phyloP scores from a whole-genome alignment of 2,797 vertebrate genomes.

The Poeciliopsis turneri region DNA sequence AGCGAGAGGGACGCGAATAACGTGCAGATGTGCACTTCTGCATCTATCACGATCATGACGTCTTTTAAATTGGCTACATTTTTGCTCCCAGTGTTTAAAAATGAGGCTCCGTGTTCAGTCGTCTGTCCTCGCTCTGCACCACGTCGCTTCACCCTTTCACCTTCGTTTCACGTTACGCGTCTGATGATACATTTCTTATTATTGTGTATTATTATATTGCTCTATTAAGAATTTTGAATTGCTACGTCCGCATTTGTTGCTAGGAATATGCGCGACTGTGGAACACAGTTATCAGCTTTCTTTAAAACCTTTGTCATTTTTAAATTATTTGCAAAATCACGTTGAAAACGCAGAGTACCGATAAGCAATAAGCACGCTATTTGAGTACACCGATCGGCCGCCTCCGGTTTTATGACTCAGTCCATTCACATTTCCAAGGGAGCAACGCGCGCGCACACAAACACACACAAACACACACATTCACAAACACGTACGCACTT shows the following conservation, averaged over 20 bases:
- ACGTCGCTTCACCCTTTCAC: neutral
- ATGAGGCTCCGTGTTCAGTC: neutral
- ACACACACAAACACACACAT: constrained; percentile 13
- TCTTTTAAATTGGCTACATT: neutral
- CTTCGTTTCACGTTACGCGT: neutral
- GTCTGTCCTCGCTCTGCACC: constrained; percentile 43
- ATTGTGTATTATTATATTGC: neutral
- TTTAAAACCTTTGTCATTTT: neutral
- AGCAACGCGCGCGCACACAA: constrained; percentile 24
- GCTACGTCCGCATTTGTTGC: neutral
- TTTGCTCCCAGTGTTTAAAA: neutral
- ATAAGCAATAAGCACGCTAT: constrained; percentile 51
- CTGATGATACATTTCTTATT: neutral
- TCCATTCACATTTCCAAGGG: constrained; percentile 75
- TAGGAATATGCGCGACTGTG: constrained; percentile 1
- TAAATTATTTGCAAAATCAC: neutral
- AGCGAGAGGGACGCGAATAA: neutral
- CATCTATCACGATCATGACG: neutral
- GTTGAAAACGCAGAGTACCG: constrained; percentile 2
- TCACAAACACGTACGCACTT: constrained; percentile 11
- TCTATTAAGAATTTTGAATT: neutral
- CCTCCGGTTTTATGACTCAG: constrained; percentile 79
- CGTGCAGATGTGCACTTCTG: constrained; percentile 10
- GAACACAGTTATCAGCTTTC: constrained; percentile 30
- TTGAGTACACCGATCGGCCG: constrained; percentile 57